Conservation (phyloP, 2,888 invertebrate genomes). For the Pecten maximus region DNA sequence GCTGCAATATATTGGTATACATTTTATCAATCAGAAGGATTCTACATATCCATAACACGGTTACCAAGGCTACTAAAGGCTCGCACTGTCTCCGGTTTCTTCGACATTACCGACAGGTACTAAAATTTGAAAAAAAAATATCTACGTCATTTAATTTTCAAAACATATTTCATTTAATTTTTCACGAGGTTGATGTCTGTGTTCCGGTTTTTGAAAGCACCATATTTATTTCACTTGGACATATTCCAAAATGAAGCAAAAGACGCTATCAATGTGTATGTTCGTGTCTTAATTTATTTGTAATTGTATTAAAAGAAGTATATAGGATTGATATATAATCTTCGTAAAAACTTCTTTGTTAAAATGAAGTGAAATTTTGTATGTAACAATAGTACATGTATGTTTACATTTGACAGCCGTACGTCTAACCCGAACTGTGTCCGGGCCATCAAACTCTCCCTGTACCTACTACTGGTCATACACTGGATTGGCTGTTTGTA, state of each 20-base stretch:
- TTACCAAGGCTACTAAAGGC: conserved; percentile 70
- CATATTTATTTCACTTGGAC: too few species aligned
- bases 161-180: too few species aligned
- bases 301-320: too few species aligned
- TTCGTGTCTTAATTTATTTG: too few species aligned
- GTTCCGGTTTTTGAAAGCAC: too few species aligned
- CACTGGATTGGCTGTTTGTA: conserved; percentile 81
- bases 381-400: background rate
- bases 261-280: too few species aligned
- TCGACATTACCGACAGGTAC: conserved; percentile 74
- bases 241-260: too few species aligned
- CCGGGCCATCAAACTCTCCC: conserved; percentile 76
- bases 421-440: conserved; percentile 78
- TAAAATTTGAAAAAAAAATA: conserved; percentile 18
- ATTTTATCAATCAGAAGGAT: conserved; percentile 57
- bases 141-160: too few species aligned
- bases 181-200: too few species aligned
- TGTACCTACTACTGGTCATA: conserved; percentile 78
- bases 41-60: conserved; percentile 63
- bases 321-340: too few species aligned
- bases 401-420: conserved; percentile 64
- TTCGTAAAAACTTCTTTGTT: too few species aligned
- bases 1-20: too few species aligned
- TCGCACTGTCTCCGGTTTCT: conserved; percentile 67
- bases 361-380: background rate